Conservation (phyloP, 2,888 invertebrate species). For the Tipula unca region DNA sequence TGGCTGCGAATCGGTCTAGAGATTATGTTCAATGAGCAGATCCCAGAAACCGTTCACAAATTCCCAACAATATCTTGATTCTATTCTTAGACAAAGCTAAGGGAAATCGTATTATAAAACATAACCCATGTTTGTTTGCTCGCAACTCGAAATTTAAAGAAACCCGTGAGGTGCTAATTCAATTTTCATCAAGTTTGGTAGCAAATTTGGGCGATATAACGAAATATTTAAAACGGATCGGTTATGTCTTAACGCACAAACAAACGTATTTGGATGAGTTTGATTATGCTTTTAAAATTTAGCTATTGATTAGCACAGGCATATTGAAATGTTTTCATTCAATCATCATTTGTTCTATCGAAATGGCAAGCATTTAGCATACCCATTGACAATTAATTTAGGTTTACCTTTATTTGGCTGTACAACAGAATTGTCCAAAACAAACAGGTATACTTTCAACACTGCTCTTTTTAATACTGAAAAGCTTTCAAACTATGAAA, state of each 20-base stretch:
- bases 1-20: slow-evolving; percentile 86
- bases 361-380: no score
- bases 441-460: no score
- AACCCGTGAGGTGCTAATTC: slow-evolving; percentile 65
- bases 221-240: slow-evolving; percentile 62
- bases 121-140: slow-evolving; percentile 84
- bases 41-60: slow-evolving; percentile 63
- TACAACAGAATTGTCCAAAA: no score
- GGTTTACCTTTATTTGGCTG: no score
- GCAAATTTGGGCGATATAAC: slow-evolving; percentile 79
- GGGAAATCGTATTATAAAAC: slow-evolving; percentile 64
- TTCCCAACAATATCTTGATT: slow-evolving; percentile 69
- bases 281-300: slow-evolving; percentile 75
- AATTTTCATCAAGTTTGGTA: slow-evolving; percentile 69
- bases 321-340: no score
- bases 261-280: slow-evolving; percentile 83
- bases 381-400: no score
- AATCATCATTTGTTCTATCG: no score
- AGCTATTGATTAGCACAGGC: slow-evolving; percentile 68
- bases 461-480: no score
- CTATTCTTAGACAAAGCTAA: slow-evolving; percentile 84
- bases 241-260: slow-evolving; percentile 66
- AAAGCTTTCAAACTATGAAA: no score
- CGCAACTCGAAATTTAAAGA: slow-evolving; percentile 65
- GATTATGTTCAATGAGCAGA: slow-evolving; percentile 66